Evolutionary conservation across 1,140 invertebrate species (phyloP), one percentile per base, ranked within the genome.

Genomic region (Callitettix versicolor): DNA sequence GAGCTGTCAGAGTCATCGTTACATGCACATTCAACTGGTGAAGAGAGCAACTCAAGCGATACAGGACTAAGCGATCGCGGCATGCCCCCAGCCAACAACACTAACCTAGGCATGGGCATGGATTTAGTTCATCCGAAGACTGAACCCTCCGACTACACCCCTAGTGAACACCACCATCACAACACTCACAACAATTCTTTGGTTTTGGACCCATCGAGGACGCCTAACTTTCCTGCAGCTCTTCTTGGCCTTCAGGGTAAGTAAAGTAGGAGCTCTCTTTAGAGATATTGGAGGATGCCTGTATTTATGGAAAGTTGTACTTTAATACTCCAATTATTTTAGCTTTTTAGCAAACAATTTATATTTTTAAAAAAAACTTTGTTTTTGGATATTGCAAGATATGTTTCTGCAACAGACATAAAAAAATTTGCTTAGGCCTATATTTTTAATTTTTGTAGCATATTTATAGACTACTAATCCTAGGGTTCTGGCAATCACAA

Each of bases 21-120:
- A 17, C 71, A 79, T 71, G 78, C 80, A 9, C 82, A 84, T 65
- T 85, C 82, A 42, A 86, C 84, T 9, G 84, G 85, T 22, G 86
- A 89, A 62, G 86, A 91, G 56, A 68, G 65, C 44, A 68, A 67
- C 43, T 82, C 79, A 60, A 75, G 71, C 60, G 82, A 84, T 63
- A 81, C 80, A 12, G 81, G 78, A 46, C 72, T 78, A 24, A 82
- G 79, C 60, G 82, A 84, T 64, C 77, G 77, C 22, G 79, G 79
- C 30, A 69, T 68, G 26, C 20, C 26, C 41, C 14, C 18, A 26
- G 11, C 52, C 42, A n/a, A 14, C 33, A 30, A 20, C 21, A 12
- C 36, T 18, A 33, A 44, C 49, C 1, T 38, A 1, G 58, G 55
- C 38, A 53, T 56, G 54, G 58, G 48, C 7, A 36, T 57, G 20